Base-by-base conservation (phyloP, 2,113 vertebrate species). In the Phoenicopterus ruber region DNA sequence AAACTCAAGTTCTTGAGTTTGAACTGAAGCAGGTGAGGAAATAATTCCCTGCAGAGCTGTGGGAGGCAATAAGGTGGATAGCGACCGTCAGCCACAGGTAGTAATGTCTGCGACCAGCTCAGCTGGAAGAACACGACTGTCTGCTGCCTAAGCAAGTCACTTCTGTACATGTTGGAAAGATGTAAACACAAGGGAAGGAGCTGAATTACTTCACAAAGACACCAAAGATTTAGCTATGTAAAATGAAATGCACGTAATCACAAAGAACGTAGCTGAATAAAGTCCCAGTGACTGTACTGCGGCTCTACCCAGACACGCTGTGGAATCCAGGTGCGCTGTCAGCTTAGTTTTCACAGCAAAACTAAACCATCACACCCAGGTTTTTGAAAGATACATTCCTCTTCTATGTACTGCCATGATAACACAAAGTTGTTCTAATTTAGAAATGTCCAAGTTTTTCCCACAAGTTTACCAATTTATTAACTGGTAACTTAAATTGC, bases 291-390 rank as follows among this genome's bases (percentile, higher is more conserved):
- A 74, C 61, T 74, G 24, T 50, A 65, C 3, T 38, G 21, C 17
- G 38, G 22, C 42, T 71, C 46, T 12, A 49, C 7, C 12, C 42
- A 67, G 42, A 46, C n/a, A 26, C 0, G 0, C 4, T 66, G 47
- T 50, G 62, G 47, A 88, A 72, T 26, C n/a, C 47, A 82, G 6
- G 9, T 54, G 25, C 0, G 7, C 17, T 47, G 11, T 18, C 59
- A 92, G 20, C n/a, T 74, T 71, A 44, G 17, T 24, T 87, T 31
- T 36, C 65, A 66, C 25, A 84, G 57, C 24, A 83, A 84, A 91
- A 74, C 11, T 26, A 52, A 89, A 86, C 19, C 10, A 49, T 42
- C 69, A 19, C 19, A 49, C 11, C 10, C 21, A 31, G 22, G 32
- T 31, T 78, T 57, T 34, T 85, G 25, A 61, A 67, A 81, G 34